These are phyloP conservation scores for Globodera ellingtonae DNA, from an alignment of 1,140 invertebrate species.

Conservation along the genomic window DNA sequence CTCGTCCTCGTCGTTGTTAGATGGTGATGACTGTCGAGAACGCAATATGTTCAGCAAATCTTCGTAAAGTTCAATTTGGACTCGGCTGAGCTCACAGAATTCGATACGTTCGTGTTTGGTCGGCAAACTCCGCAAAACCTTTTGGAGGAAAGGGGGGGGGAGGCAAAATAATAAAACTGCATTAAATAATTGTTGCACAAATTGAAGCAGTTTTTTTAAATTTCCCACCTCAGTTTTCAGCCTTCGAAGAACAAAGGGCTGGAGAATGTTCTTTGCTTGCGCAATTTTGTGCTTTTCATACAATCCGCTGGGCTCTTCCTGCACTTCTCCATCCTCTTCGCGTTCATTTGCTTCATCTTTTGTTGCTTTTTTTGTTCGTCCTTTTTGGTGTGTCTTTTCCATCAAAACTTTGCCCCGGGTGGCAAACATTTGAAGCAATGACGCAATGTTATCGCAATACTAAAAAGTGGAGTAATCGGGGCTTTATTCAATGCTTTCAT, in stretches of 20 bases:
- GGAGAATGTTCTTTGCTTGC: conserved; percentile 91
- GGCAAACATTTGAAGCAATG: conserved; percentile 74
- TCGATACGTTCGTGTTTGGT: conserved; percentile 76
- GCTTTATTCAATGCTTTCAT: neutral
- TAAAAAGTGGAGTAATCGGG: conserved; percentile 66
- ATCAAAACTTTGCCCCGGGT: conserved; percentile 28
- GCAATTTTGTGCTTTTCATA: conserved; percentile 66
- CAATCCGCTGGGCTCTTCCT: conserved; percentile 56
- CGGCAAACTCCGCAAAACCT: conserved; percentile 77
- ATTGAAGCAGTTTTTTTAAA: too few relatives aligned
- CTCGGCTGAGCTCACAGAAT: conserved; percentile 72
- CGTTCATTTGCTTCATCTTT: conserved; percentile 42
- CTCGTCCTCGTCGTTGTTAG: conserved; percentile 54
- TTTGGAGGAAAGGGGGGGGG: neutral
- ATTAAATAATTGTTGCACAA: too few relatives aligned
- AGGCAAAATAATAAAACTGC: conserved; percentile 5
- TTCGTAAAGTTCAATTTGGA: conserved; percentile 77
- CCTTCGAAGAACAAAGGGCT: conserved; percentile 88
- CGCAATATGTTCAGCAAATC: conserved; percentile 75
- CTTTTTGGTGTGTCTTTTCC: conserved; percentile 3
- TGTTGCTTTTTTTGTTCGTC: conserved; percentile 3
- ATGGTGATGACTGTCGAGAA: neutral
- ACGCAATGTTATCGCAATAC: conserved; percentile 83
- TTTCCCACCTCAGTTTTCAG: conserved; percentile 73
- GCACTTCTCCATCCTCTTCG: conserved; percentile 48